Evolutionary conservation across 2,888 invertebrate species (phyloP), one percentile per base, ranked within the genome.

Genomic region (Elmis aenea): DNA sequence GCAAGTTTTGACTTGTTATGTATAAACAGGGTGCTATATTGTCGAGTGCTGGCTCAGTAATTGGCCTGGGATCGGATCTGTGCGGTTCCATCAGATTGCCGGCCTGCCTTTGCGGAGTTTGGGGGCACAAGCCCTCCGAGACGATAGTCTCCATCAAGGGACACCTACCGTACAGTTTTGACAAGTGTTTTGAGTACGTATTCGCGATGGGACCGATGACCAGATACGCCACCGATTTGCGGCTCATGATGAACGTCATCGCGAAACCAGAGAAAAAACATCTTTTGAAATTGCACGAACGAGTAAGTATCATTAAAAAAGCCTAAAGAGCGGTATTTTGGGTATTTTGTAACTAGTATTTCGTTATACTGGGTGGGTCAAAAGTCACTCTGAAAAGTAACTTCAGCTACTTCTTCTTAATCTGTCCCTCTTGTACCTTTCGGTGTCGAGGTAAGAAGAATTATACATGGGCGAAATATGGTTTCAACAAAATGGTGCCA

Each of bases 31-130:
- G 80, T 0, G 83, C 84, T 16, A 68, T 91, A 24, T 70, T 92
- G 46, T 80, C 85, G 0, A 75, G 88, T 15, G 91, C 79, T 11
- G 91, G 85, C 4, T 88, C 90, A 0, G 64, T 90, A 3, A 71
- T 91, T 16, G 88, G 92, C 5, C 70, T 93, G 8, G 89, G 86
- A 1, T 90, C 91, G 1, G 94, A 95, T 61, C 84, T 94, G 31
- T 91, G 86, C 0, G 94, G 94, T 1, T 92, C 91, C 2, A 80
- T 90, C 8, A 75, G 94, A 28, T 74, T 94, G 55, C 94, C 94
- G 0, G 82, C 89, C 1, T 85, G 87, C 76, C 93, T 89, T 65
- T 90, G 86, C 57, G 94, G 94, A 12, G 78, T 94, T 34, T 94
- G 84, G 70, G 93, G 93, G n/a, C 92, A 94, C 62, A 93, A 92